A percentile compares a stretch with the other conserved stretches of the same genome.
These are phyloP conservation scores for Pseudopipra pipra DNA, from an alignment of 2,113 vertebrate species.

Conservation along the genomic window DNA sequence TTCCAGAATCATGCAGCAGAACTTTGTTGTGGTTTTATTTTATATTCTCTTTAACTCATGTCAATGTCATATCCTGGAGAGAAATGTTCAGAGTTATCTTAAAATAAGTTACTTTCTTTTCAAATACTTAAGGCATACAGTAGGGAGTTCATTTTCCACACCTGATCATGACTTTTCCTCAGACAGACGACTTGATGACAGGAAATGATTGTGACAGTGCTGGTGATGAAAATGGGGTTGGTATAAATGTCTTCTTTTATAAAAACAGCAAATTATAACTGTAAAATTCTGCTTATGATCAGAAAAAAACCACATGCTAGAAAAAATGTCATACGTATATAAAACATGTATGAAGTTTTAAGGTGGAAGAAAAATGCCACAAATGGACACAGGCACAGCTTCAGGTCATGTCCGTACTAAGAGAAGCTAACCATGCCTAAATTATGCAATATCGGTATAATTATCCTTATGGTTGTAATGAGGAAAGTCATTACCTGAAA, in stretches of 20 bases:
- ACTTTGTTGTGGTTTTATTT: background rate
- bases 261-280: background rate
- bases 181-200: background rate
- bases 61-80: background rate
- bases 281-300: background rate
- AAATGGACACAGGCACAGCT: background rate
- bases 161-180: background rate
- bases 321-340: background rate
- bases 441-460: background rate
- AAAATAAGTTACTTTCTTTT: background rate
- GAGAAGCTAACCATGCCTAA: slow-evolving; percentile 22
- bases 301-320: background rate
- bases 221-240: background rate
- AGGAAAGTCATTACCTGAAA: slow-evolving; percentile 50
- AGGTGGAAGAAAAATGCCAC: background rate
- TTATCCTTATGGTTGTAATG: slow-evolving; percentile 37
- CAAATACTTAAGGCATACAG: background rate
- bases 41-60: background rate
- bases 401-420: background rate
- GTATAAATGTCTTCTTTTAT: background rate
- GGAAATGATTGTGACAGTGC: background rate
- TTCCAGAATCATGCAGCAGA: background rate
- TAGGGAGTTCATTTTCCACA: background rate
- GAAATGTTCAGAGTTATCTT: background rate
- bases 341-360: background rate